Evolutionary conservation across 2,888 invertebrate genomes (phyloP).

Genomic region (Tenthredo livida): DNA sequence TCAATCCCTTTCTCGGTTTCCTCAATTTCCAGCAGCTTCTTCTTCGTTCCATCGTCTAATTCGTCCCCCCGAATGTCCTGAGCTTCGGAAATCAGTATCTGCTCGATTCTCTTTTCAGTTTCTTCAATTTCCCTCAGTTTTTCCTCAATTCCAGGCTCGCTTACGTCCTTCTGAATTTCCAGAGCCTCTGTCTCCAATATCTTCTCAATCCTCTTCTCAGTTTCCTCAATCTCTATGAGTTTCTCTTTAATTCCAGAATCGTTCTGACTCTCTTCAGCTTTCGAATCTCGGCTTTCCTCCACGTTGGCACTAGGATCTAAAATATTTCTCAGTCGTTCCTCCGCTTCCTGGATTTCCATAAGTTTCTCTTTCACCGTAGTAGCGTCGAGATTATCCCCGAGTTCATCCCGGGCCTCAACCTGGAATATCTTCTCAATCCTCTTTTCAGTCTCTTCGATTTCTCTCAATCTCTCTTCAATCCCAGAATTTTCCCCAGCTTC

Average conservation of each 20-base stretch:
- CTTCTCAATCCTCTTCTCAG: constrained; percentile 25
- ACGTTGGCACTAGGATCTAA: neutral
- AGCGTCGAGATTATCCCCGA: neutral
- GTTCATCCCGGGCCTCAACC: neutral
- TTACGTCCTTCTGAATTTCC: constrained; percentile 36
- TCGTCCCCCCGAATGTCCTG: neutral
- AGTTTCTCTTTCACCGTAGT: constrained; percentile 59
- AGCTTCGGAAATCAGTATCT: constrained; percentile 53
- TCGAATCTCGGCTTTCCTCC: neutral
- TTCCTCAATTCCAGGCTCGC: constrained; percentile 53
- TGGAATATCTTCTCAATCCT: constrained; percentile 46
- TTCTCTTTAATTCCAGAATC: constrained; percentile 57
- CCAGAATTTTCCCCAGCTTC: neutral
- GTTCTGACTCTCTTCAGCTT: neutral
- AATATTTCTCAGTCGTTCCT: constrained; percentile 4
- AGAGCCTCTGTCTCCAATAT: neutral
- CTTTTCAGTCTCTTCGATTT: constrained; percentile 48
- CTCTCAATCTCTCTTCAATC: neutral
- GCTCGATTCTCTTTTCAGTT: constrained; percentile 61
- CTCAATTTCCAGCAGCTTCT: constrained; percentile 60
- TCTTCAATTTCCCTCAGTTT: constrained; percentile 61
- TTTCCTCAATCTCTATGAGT: constrained; percentile 62
- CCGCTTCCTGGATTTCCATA: constrained; percentile 61
- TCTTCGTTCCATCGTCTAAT: constrained; percentile 44
- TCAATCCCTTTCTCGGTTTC: constrained; percentile 62